Evolutionary conservation across 2,113 vertebrate genomes (phyloP).

Genomic region (Solenodon paradoxus): DNA sequence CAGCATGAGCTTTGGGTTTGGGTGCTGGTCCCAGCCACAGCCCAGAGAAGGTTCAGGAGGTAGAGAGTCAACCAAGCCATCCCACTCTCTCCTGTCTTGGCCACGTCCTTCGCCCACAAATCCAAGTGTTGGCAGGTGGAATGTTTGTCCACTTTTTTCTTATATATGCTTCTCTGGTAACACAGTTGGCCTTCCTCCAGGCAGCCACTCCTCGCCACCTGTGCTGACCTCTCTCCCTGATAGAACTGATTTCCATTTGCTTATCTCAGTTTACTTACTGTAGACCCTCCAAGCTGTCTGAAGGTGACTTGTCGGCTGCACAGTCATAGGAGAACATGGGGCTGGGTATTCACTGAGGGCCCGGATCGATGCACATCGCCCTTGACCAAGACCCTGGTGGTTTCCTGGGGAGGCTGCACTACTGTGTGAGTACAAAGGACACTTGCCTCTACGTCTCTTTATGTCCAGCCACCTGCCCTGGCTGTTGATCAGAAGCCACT

Average conservation of each 20-base stretch:
- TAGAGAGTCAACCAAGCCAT: slow-evolving; percentile 34
- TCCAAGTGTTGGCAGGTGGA: background rate
- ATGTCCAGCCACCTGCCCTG: too few relatives aligned
- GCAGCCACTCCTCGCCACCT: background rate
- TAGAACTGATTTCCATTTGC: background rate
- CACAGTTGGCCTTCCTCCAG: background rate
- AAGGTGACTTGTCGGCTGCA: background rate
- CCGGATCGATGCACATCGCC: background rate
- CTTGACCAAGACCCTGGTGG: background rate
- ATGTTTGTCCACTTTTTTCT: background rate
- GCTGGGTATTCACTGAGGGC: background rate
- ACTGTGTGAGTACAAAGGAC: background rate
- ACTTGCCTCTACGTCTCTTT: background rate
- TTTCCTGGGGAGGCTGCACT: background rate
- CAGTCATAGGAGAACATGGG: background rate
- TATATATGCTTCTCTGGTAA: background rate
- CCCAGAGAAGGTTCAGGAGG: slow-evolving; percentile 51
- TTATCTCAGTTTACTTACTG: slow-evolving; percentile 28
- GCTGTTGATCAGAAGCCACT: background rate
- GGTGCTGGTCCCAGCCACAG: background rate
- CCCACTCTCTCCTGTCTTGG: background rate
- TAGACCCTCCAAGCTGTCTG: background rate
- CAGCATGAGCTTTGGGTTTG: slow-evolving; percentile 39
- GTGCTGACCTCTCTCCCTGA: background rate
- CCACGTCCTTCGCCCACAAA: rapidly evolving